Evolutionary conservation across 1,140 invertebrate species (phyloP).

Genomic region (Leptonema lineaticorne): DNA sequence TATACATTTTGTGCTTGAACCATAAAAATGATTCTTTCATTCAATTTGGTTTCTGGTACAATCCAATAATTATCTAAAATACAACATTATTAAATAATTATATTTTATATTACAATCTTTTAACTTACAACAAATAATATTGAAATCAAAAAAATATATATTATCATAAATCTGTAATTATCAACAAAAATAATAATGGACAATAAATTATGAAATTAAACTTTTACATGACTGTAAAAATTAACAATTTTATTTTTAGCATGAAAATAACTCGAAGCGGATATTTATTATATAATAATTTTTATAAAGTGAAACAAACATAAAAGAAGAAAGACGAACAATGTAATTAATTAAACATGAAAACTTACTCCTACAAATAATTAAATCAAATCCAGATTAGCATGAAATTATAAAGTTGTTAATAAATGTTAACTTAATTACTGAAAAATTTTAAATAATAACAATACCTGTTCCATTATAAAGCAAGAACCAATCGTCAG

Average conservation of each 20-base stretch:
- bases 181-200: no score
- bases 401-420: neutral
- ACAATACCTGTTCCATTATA: constrained; percentile 76
- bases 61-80: constrained; percentile 75
- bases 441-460: neutral
- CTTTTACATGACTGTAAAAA: no score
- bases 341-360: no score
- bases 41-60: constrained; percentile 66
- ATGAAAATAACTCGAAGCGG: no score
- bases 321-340: no score
- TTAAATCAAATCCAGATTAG: neutral
- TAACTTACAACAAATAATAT: no score
- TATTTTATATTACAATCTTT: neutral
- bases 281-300: no score
- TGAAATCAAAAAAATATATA: neutral
- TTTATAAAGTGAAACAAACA: no score
- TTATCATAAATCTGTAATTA: no score
- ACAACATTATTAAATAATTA: no score
- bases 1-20: constrained; percentile 77
- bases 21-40: constrained; percentile 68
- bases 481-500: constrained; percentile 67
- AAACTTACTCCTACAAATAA: neutral
- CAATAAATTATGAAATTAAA: no score
- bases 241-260: no score
- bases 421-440: neutral